phyloP scores from a whole-genome alignment of 2,888 invertebrate genomes.

The Meliscaeva auricollis region DNA sequence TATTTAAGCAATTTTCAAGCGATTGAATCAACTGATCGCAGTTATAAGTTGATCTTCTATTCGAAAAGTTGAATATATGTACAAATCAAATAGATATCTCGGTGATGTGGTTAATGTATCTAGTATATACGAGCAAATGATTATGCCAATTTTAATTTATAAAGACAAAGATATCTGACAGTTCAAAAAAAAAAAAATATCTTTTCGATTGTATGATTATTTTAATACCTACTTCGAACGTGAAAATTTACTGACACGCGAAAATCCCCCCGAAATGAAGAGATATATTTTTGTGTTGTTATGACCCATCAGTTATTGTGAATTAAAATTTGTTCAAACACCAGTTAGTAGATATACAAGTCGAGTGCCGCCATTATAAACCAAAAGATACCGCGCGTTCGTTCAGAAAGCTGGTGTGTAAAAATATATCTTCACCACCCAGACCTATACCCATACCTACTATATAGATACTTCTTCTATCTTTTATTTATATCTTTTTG shows the following conservation, averaged over 20 bases:
- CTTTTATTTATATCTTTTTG: slow-evolving; percentile 7
- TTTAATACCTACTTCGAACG: slow-evolving; percentile 9
- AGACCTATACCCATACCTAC: too few relatives aligned
- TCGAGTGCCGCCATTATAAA: slow-evolving; percentile 57
- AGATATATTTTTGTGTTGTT: slow-evolving; percentile 18
- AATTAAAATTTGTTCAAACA: slow-evolving; percentile 43
- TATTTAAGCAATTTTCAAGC: slow-evolving; percentile 67
- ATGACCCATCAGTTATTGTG: slow-evolving; percentile 3
- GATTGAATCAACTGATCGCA: slow-evolving; percentile 64
- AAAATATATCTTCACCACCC: slow-evolving; percentile 40
- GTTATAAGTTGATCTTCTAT: slow-evolving; percentile 68
- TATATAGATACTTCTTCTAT: slow-evolving; percentile 19
- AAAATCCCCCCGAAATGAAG: slow-evolving; percentile 57
- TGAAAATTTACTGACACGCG: slow-evolving; percentile 53
- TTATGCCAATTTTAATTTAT: slow-evolving; percentile 4
- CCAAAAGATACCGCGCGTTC: slow-evolving; percentile 56
- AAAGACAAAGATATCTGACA: slow-evolving; percentile 34
- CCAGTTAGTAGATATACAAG: slow-evolving; percentile 17
- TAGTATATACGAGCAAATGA: not conserved
- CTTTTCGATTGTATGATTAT: slow-evolving; percentile 9
- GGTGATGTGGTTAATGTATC: not conserved
- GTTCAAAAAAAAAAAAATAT: slow-evolving; percentile 1
- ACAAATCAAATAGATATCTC: slow-evolving; percentile 2
- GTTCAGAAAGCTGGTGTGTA: slow-evolving; percentile 44
- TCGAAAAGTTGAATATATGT: slow-evolving; percentile 42